phyloP scores from a whole-genome alignment of 2,113 vertebrate genomes.

The Neopipo cinnamomea region DNA sequence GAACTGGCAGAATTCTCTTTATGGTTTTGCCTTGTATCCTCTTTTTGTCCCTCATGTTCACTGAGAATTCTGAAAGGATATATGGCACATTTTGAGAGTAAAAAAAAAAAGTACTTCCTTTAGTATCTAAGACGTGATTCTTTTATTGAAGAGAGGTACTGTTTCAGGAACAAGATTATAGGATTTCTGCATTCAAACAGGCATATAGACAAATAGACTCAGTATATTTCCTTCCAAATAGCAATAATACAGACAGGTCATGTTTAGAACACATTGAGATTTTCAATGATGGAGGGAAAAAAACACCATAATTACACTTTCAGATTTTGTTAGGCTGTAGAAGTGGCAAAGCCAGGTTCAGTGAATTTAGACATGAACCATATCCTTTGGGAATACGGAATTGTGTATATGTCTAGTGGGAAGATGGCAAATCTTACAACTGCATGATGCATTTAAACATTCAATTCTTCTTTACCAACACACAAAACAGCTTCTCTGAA shows the following conservation, averaged over 20 bases:
- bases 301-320: not conserved
- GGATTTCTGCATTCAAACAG: not conserved
- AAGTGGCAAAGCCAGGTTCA: not conserved
- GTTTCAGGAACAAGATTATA: not conserved
- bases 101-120: not conserved
- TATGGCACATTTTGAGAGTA: not conserved
- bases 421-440: not conserved
- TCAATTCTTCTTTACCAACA: not conserved
- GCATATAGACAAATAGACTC: not conserved
- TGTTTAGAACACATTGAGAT: not conserved
- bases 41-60: not conserved
- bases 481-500: not conserved
- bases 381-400: not conserved
- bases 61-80: not conserved
- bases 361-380: not conserved
- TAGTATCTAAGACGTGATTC: not conserved
- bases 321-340: not conserved
- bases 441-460: not conserved
- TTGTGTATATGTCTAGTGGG: rapidly evolving
- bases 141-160: not conserved
- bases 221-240: not conserved
- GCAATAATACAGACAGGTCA: not conserved
- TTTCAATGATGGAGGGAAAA: not conserved
- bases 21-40: not conserved
- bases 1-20: not conserved